Evolutionary conservation across 2,113 vertebrate genomes (phyloP).

Genomic region (Triplophysa tibetana): DNA sequence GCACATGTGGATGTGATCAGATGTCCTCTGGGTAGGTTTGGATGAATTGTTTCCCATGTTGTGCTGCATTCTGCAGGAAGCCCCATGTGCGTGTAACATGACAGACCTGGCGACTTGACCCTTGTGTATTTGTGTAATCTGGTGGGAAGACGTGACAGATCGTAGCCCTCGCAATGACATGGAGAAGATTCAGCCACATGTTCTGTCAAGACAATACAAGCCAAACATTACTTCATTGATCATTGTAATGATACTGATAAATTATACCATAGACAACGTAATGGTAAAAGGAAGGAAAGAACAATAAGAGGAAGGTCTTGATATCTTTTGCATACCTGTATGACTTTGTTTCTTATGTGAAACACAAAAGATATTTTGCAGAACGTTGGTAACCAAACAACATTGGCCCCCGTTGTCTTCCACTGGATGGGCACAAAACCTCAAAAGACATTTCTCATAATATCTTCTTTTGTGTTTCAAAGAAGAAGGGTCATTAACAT

Average conservation of each 20-base stretch:
- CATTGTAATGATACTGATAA: background rate
- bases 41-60: slow-evolving; percentile 66
- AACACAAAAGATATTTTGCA: too few species aligned
- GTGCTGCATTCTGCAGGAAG: slow-evolving; percentile 57
- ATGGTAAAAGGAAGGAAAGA: background rate
- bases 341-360: too few species aligned
- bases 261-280: background rate
- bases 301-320: too few species aligned
- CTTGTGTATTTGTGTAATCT: slow-evolving; percentile 54
- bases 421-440: too few species aligned
- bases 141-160: slow-evolving; percentile 72
- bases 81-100: slow-evolving; percentile 53
- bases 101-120: slow-evolving; percentile 66
- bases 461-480: too few species aligned
- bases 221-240: background rate
- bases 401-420: too few species aligned
- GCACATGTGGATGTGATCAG: slow-evolving; percentile 48
- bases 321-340: too few species aligned
- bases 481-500: too few species aligned
- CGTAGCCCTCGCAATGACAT: slow-evolving; percentile 80
- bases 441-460: too few species aligned
- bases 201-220: slow-evolving; percentile 19
- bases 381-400: too few species aligned
- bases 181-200: slow-evolving; percentile 72
- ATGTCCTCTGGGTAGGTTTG: slow-evolving; percentile 63